These are phyloP conservation scores for Galaxias olidus DNA, from an alignment of 2,797 vertebrate genomes.

Conservation along the genomic window DNA sequence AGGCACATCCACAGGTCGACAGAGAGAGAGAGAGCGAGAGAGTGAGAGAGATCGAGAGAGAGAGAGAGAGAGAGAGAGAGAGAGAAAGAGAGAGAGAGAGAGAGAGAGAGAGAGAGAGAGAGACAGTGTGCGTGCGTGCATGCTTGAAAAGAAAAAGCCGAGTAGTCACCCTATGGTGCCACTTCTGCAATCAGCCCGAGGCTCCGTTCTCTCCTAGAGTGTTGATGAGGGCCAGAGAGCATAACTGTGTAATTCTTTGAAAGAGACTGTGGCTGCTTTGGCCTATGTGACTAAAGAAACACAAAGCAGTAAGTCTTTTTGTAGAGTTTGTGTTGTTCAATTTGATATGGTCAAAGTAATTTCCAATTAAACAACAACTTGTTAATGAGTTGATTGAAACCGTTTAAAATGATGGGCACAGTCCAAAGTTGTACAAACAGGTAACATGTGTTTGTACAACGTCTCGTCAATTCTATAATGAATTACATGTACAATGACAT, in stretches of 20 bases:
- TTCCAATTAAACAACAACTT: too few relatives aligned
- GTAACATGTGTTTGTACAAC: too few relatives aligned
- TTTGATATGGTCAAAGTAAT: too few relatives aligned
- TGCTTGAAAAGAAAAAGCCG: constrained; percentile 10
- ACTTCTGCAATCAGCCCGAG: constrained; percentile 47
- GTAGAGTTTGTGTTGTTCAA: not conserved
- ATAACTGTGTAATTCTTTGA: constrained; percentile 22
- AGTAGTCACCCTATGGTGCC: constrained; percentile 41
- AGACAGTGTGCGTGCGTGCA: constrained; percentile 9
- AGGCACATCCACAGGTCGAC: constrained; percentile 19
- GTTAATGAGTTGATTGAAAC: too few relatives aligned
- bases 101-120: not conserved
- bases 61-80: constrained; percentile 11
- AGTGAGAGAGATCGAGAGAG: constrained; percentile 7
- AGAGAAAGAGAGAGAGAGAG: constrained; percentile 6
- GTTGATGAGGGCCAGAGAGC: constrained; percentile 49
- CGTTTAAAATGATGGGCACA: too few relatives aligned
- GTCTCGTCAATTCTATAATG: too few relatives aligned
- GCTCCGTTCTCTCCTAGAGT: constrained; percentile 33
- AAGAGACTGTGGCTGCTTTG: constrained; percentile 28
- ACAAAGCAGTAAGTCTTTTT: not conserved
- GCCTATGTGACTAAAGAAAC: constrained; percentile 32
- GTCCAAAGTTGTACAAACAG: too few relatives aligned
- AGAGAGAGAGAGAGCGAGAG: constrained; percentile 14
- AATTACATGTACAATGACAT: too few relatives aligned